A percentile compares a stretch with the other conserved stretches of the same genome.
Conservation (phyloP, 2,888 invertebrate genomes). For the Listrodromus nycthemerus region DNA sequence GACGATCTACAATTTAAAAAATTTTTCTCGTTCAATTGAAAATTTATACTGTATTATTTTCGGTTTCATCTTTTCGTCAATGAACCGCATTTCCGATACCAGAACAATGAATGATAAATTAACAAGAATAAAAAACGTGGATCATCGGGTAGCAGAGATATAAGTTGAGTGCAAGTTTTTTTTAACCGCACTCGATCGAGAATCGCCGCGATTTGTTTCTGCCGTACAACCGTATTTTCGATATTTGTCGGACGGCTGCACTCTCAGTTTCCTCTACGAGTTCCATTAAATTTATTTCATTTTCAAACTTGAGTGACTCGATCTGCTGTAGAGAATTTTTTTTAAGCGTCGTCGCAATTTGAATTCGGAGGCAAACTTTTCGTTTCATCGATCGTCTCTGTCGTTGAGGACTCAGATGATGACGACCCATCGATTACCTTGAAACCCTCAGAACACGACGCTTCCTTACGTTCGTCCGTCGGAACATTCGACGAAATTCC, state of each 20-base stretch:
- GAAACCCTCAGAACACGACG: constrained; percentile 77
- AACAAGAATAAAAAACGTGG: too few relatives aligned
- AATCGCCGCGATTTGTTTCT: too few relatives aligned
- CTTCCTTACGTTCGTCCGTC: constrained; percentile 63
- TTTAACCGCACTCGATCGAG: background rate
- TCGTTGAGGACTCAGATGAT: constrained; percentile 31
- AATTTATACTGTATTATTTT: too few relatives aligned
- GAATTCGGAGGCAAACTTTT: background rate
- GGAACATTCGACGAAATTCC: background rate
- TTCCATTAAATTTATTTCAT: constrained; percentile 4
- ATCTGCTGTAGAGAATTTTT: constrained; percentile 2
- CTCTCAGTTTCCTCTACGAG: background rate
- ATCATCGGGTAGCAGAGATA: too few relatives aligned
- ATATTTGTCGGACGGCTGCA: background rate
- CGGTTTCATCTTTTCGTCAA: too few relatives aligned
- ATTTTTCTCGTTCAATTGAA: too few relatives aligned
- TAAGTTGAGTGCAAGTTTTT: background rate
- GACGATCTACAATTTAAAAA: too few relatives aligned
- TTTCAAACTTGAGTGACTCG: constrained; percentile 22
- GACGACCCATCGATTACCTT: constrained; percentile 76
- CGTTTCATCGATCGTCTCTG: constrained; percentile 4
- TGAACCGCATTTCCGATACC: too few relatives aligned
- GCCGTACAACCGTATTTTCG: background rate
- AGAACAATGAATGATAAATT: too few relatives aligned
- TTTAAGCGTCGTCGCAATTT: constrained; percentile 44